Base-by-base conservation (phyloP, 2,888 invertebrate genomes). In the Heliconius hortense region DNA sequence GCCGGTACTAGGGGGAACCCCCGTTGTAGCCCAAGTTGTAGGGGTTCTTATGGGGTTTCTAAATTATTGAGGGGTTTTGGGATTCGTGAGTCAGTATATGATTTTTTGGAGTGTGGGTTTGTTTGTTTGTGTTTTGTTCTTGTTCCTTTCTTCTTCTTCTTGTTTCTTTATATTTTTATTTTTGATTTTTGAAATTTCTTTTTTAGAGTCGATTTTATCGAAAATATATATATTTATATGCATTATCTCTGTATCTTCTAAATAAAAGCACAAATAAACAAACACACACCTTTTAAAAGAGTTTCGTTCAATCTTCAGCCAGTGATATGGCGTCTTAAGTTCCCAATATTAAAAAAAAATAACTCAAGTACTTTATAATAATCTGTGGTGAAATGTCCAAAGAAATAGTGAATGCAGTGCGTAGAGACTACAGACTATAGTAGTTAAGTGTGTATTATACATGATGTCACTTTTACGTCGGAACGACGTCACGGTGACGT, bases 401-500 rank as follows among this genome's bases (percentile, higher is more conserved):
- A 76, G 48, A 62, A 59, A 26, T 53, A 43, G 31, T 48, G 53
- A 63, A 56, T 78, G 84, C 89, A 88, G 91, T 89, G 91, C 88
- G 89, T 87, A 89, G 91, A 88, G 89, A 84, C 73, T 76, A 78
- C 73, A 73, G 73, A 81, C 81, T 75, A 85, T 88, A 89, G 87
- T 89, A 78, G 74, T 76, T 80, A 80, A 76, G 79, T 77, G 81
- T 89, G 88, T 90, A 84, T 88, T 77, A 77, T 78, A 79, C 66
- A 66, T 70, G 60, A 60, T 76, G 75, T 77, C 66, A 70, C 76
- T 48, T 48, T 48, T 5, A 48, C 48, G 48, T 48, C 48, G 48
- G 18, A 48, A 62, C 28, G 79, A 77, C 75, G 75, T 67, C 43
- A 48, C 26, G 24, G 18, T 10, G 67, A 18, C 67, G 43, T 43